These are phyloP conservation scores for Pachyseris speciosa DNA, from an alignment of 64 coral and sea anemone genomes.

Conservation along the genomic window DNA sequence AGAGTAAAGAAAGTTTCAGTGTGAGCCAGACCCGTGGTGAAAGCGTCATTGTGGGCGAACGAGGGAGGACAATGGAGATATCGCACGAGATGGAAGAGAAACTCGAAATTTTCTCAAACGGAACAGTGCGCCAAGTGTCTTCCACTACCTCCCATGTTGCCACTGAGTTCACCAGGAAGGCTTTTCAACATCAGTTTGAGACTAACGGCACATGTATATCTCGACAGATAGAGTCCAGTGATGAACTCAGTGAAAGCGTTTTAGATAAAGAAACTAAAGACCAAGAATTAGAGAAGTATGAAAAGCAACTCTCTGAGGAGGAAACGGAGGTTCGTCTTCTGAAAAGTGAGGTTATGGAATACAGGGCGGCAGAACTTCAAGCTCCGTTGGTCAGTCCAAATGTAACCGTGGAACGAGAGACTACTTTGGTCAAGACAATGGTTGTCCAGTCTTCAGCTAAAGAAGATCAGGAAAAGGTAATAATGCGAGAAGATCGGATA, in stretches of 20 bases:
- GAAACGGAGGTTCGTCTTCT: conserved; percentile 38
- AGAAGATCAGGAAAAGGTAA: conserved; percentile 15
- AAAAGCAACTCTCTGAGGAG: conserved; percentile 21
- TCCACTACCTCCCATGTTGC: background rate
- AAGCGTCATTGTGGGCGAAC: background rate
- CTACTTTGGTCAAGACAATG: background rate
- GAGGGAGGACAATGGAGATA: background rate
- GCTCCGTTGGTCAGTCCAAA: background rate
- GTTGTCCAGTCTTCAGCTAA: background rate
- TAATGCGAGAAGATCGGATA: conserved; percentile 18
- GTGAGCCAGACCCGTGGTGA: background rate
- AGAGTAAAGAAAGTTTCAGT: background rate
- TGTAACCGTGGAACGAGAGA: background rate
- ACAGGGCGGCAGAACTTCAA: background rate
- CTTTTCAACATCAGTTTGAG: background rate
- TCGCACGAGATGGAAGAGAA: conserved; percentile 5
- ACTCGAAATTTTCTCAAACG: background rate
- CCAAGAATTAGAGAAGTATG: conserved; percentile 47
- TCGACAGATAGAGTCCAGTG: background rate
- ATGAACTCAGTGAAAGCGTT: conserved; percentile 31
- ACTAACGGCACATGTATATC: conserved; percentile 6
- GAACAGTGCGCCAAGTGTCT: background rate
- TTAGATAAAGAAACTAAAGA: conserved; percentile 44
- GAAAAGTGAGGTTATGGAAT: conserved; percentile 35
- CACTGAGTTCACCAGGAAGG: background rate